A percentile compares a stretch with the other conserved stretches of the same genome.
Evolutionary conservation across 1,140 invertebrate genomes (phyloP).

Genomic region (Saccostrea echinata): DNA sequence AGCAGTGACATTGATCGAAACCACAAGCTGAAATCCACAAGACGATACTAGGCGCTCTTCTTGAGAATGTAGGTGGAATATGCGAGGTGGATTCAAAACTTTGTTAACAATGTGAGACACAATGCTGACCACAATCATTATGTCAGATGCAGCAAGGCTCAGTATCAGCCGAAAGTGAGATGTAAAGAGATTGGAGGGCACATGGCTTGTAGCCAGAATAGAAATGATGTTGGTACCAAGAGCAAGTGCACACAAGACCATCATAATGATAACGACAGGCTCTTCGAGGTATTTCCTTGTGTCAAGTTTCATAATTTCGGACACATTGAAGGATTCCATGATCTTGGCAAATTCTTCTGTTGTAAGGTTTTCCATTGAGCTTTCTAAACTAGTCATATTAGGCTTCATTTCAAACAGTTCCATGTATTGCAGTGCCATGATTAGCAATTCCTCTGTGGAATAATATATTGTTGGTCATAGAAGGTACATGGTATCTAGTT

Average conservation of each 20-base stretch:
- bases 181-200: slow-evolving; percentile 60
- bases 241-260: slow-evolving; percentile 63
- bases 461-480: not conserved
- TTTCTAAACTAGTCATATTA: not conserved
- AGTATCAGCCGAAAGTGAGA: slow-evolving; percentile 73
- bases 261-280: slow-evolving; percentile 62
- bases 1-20: slow-evolving; percentile 65
- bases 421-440: not conserved
- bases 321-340: not conserved
- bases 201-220: slow-evolving; percentile 65
- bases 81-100: slow-evolving; percentile 58
- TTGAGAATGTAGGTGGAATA: slow-evolving; percentile 39
- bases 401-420: not conserved
- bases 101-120: slow-evolving; percentile 66
- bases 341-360: not conserved
- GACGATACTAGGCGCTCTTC: slow-evolving; percentile 56
- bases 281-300: slow-evolving; percentile 57
- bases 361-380: not conserved
- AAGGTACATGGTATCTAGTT: not conserved
- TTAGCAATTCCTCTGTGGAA: not conserved
- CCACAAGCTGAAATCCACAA: slow-evolving; percentile 64
- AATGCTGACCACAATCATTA: slow-evolving; percentile 68
- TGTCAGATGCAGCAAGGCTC: slow-evolving; percentile 70
- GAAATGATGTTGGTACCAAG: slow-evolving; percentile 66
- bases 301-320: not conserved